Base-by-base conservation (phyloP, 1,140 invertebrate genomes). In the Anadara kagoshimensis region DNA sequence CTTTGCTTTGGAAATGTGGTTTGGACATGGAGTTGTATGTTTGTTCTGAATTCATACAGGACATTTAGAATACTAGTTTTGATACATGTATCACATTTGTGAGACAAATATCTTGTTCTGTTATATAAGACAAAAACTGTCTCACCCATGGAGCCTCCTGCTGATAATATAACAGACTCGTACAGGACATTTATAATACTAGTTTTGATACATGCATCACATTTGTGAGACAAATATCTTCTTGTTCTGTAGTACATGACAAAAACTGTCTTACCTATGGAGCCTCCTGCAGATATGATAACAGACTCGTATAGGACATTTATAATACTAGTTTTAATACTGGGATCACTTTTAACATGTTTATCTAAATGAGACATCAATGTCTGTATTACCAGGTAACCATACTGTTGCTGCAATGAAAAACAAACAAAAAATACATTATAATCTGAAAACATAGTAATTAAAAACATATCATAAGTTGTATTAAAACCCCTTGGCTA, bases 291-390 rank as follows among this genome's bases (percentile, higher is more conserved):
- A 58, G 97, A 96, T 79, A 99, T 99, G 14, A 97, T 94, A 69
- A 99, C 98, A 72, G 99, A 98, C 90, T 97, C 95, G 18, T 95
- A 95, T 36, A 99, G 91, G 49, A 98, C 98, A 80, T 96, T 94
- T 1, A 97, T 97, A 77, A 99, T 95, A 73, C 96, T 97, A 2
- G 96, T 97, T 66, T 97, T 92, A 73, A 97, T 95, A 79, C 94
- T 93, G 0, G 95, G 93, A 65, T 93, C 93, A 45, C 94, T 93
- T 83, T 94, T 94, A 20, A 90, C 84, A 94, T 95, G 87, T 76
- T 94, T 93, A 88, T 97, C 95, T 68, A 99, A 90, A 90, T 99
- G 97, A 72, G 93, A 93, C 95, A 98, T 97, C 56, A 99, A 87
- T 41, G 96, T 94, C 89, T 99, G 97, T 57, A 99, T 95, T 11